These are phyloP conservation scores for Argynnis bischoffii DNA, from an alignment of 2,888 invertebrate genomes.

Conservation along the genomic window DNA sequence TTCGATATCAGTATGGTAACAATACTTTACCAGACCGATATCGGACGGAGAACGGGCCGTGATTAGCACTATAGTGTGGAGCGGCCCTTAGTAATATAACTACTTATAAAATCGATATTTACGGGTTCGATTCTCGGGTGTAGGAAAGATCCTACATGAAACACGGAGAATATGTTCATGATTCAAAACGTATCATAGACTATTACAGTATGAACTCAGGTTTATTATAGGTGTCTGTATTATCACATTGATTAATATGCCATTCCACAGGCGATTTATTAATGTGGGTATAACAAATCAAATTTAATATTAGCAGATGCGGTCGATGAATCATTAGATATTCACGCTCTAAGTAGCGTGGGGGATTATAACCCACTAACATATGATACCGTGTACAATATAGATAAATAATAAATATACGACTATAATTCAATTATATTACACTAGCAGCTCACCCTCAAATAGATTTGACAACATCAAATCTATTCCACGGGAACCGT, in stretches of 20 bases:
- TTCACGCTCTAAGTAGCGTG: constrained; percentile 4
- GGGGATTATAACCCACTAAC: neutral
- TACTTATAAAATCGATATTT: too few relatives aligned
- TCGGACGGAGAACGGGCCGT: too few relatives aligned
- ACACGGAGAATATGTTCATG: too few relatives aligned
- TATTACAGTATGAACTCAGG: neutral
- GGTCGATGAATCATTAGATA: constrained; percentile 24
- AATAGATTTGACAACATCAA: too few relatives aligned
- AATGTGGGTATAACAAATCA: constrained; percentile 22
- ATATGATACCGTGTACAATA: neutral
- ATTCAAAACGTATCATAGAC: too few relatives aligned
- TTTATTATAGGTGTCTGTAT: neutral
- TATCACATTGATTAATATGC: constrained; percentile 7
- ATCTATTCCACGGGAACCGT: too few relatives aligned
- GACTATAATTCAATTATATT: neutral
- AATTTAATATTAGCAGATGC: constrained; percentile 24
- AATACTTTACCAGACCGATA: too few relatives aligned
- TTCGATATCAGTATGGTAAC: too few relatives aligned
- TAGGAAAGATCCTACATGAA: too few relatives aligned
- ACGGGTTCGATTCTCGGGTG: too few relatives aligned
- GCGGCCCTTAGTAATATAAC: too few relatives aligned
- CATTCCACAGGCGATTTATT: constrained; percentile 18
- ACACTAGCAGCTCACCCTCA: neutral
- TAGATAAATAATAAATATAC: neutral
- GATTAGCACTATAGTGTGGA: too few relatives aligned